phyloP scores from a whole-genome alignment of 2,113 vertebrate genomes.

The Bostrychus sinensis region DNA sequence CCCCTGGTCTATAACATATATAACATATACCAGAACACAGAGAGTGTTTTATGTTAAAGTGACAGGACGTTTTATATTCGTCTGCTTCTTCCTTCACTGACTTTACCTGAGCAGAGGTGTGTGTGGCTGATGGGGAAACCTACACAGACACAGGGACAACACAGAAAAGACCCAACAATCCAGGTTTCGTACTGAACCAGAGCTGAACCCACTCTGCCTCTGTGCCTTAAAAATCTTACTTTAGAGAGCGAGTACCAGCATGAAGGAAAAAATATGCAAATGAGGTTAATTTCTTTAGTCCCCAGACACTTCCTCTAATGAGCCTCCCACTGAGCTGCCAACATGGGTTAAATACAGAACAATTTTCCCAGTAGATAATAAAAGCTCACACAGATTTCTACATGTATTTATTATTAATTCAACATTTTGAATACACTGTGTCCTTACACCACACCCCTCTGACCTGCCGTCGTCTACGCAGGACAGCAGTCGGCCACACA shows the following conservation, averaged over 20 bases:
- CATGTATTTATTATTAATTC: conserved; percentile 66
- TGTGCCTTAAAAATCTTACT: too few species aligned
- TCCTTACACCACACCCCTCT: conserved; percentile 59
- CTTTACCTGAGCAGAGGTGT: too few species aligned
- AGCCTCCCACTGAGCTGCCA: not conserved
- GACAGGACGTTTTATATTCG: too few species aligned
- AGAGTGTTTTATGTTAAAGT: too few species aligned
- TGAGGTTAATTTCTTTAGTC: not conserved
- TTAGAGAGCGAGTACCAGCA: not conserved
- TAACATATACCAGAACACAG: too few species aligned
- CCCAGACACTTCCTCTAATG: not conserved
- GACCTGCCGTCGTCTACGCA: conserved; percentile 52
- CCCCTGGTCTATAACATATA: too few species aligned
- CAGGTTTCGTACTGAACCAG: too few species aligned
- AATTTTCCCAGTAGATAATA: not conserved
- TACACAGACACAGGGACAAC: too few species aligned
- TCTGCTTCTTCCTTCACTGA: too few species aligned
- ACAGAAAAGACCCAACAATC: too few species aligned
- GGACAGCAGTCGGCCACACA: conserved; percentile 40
- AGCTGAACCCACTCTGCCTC: too few species aligned
- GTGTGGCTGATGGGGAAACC: too few species aligned
- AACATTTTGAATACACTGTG: conserved; percentile 62
- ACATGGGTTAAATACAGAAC: not conserved
- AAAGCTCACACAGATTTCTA: conserved; percentile 29
- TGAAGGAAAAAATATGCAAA: not conserved